phyloP scores from a whole-genome alignment of 2,797 vertebrate genomes.

The Chaetodon trifasciatus region DNA sequence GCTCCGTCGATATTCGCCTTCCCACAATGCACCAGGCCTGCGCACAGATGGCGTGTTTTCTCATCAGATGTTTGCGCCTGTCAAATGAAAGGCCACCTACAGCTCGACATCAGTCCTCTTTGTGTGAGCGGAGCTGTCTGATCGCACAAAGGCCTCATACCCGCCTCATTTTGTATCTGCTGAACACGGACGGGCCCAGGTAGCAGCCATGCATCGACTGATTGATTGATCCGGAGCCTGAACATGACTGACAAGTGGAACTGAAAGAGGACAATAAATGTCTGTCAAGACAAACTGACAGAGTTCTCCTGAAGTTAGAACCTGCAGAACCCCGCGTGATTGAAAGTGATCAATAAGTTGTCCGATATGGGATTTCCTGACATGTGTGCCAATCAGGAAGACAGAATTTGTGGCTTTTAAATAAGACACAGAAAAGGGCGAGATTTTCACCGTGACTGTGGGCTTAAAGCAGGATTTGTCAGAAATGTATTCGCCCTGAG shows the following conservation, averaged over 20 bases:
- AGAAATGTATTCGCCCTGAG: too few species aligned
- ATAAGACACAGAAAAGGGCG: background rate
- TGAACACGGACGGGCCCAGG: constrained; percentile 16
- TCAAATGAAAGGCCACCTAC: constrained; percentile 58
- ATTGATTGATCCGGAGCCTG: constrained; percentile 43
- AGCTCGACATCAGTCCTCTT: constrained; percentile 36
- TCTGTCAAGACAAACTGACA: constrained; percentile 8
- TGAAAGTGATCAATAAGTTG: background rate
- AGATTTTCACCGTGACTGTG: background rate
- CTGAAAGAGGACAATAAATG: constrained; percentile 32
- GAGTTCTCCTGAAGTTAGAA: background rate
- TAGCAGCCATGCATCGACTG: constrained; percentile 37
- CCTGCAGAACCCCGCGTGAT: background rate
- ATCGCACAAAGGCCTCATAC: constrained; percentile 40
- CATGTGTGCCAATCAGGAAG: constrained; percentile 9
- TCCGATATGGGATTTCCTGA: background rate
- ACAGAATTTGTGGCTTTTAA: background rate
- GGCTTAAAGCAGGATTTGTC: too few species aligned
- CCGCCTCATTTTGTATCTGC: constrained; percentile 43
- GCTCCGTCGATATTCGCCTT: constrained; percentile 9
- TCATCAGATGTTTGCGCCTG: constrained; percentile 23
- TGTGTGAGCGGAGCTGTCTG: constrained; percentile 32
- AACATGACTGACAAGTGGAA: constrained; percentile 28
- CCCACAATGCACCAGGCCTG: constrained; percentile 48
- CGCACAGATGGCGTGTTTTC: constrained; percentile 8